Base-by-base conservation (phyloP, 2,888 invertebrate species). In the Abrostola tripartita region DNA sequence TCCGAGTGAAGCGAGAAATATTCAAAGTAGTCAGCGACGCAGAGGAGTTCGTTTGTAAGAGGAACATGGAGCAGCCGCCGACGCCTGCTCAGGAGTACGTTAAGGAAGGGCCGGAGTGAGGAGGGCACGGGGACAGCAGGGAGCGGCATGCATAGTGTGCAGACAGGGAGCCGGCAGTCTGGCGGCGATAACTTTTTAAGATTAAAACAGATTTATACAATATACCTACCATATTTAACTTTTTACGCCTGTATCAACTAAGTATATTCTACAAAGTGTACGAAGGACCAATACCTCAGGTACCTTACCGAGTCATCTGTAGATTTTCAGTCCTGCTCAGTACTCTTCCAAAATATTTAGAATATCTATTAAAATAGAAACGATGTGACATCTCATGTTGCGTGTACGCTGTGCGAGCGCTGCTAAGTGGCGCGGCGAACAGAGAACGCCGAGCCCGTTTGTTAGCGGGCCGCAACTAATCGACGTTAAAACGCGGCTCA, bases 1-100 rank as follows among this genome's bases (percentile, higher is more conserved):
- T 71, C 52, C 71, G 57, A 44, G 71, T 71, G 14, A 71, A 71
- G 61, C 71, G 71, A 8, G 71, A 71, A 52, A 57, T 71, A 24
- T 71, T 71, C 41, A 71, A 71, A 73, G 63, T 71, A 41, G 63
- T 71, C 42, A 73, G 62, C 62, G 74, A 71, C 60, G 71, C 71
- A 44, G 71, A 71, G 62, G 71, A 72, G 63, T 41, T 59, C 12
- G 74, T 74, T 64, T 74, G 64, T 52, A 72, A 54, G 52, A 68
- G 61, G 37, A 72, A 68, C 38, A 58, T 68, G 24, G 72, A 63
- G 35, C 40, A 40, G 14, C 38, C 63, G 8, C 41, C 54, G 37
- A 0, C 40, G 10, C 24, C 24, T 24, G 40, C 14, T 10, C 42
- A 44, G 14, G 37, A 44, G n/a, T 54, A 44, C 40, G 44, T 67